Base-by-base conservation (phyloP, 2,888 invertebrate genomes). In the Parnassius smintheus region DNA sequence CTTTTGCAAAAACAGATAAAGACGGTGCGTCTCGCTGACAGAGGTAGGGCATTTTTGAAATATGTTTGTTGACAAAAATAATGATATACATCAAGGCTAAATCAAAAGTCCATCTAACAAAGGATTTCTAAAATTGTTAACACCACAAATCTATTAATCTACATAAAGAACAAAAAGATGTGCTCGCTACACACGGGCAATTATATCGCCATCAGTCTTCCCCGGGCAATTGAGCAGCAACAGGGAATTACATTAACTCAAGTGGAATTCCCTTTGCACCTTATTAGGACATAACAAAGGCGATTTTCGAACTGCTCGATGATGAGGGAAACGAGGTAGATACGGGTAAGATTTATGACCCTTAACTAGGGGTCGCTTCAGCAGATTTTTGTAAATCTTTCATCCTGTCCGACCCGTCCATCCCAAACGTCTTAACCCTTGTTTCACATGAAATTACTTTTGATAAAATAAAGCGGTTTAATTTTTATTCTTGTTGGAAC, bases 161-260 rank as follows among this genome's bases (percentile, higher is more conserved):
- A 56, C 63, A 61, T 63, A n/a, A 56, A 57, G 65, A 61, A 64
- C 68, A 65, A 66, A 68, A 62, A 65, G 61, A 66, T 45, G 59
- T 55, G 59, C 51, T 42, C 46, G 25, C 44, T 45, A 54, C 59
- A 62, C 55, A 52, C 59, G 55, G 62, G 64, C 74, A 73, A 76
- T 77, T 77, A 76, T 72, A 74, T 70, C 65, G 54, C 70, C 75
- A 77, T 77, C 76, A 70, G 69, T 76, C 76, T 75, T 72, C 70
- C 69, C 70, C 73, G 72, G 68, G 68, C 75, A 73, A 75, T 73
- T 74, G 74, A 68, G 59, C 66, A 51, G 62, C 66, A 62, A 59
- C 66, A 59, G 48, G 59, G 59, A 59, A 59, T 62, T 56, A 62
- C 62, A 66, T 66, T 62, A 64, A 55, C 58, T 51, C 48, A 50